phyloP scores from a whole-genome alignment of 2,113 vertebrate genomes.

The Perca flavescens region DNA sequence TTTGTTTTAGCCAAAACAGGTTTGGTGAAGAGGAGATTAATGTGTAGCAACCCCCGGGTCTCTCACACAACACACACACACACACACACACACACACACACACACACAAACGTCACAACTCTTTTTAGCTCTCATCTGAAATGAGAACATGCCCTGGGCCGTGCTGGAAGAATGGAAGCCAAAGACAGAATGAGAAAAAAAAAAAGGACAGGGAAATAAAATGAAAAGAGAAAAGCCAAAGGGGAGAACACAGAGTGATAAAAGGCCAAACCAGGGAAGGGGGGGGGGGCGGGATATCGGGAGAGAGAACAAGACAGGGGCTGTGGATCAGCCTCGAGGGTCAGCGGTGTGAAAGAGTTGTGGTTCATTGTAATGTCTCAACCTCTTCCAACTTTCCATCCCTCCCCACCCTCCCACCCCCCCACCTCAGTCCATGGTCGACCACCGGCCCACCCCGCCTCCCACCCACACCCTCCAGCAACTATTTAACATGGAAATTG shows the following conservation, averaged over 20 bases:
- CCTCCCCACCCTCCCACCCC: neutral
- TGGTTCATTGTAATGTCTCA: conserved; percentile 66
- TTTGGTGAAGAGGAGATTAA: conserved; percentile 26
- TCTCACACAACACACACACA: conserved; percentile 13
- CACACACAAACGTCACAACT: conserved; percentile 61
- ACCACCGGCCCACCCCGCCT: conserved; percentile 27
- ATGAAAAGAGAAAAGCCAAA: conserved; percentile 70
- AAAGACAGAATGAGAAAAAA: conserved; percentile 55
- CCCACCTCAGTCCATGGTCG: conserved; percentile 14
- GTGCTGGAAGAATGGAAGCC: conserved; percentile 66
- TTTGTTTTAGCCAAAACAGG: conserved; percentile 1
- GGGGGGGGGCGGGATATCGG: conserved; percentile 6
- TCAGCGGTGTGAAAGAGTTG: conserved; percentile 68
- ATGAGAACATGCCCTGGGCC: conserved; percentile 79
- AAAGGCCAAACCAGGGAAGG: conserved; percentile 63
- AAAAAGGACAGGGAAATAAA: conserved; percentile 52
- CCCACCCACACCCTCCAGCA: conserved; percentile 61
- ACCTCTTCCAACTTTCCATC: conserved; percentile 33
- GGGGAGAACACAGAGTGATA: conserved; percentile 70
- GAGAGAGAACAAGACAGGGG: conserved; percentile 48
- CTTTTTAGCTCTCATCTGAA: conserved; percentile 74
- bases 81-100: conserved; percentile 21
- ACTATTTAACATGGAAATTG: conserved; percentile 85
- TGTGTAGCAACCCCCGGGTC: conserved; percentile 5
- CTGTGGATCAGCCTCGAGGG: conserved; percentile 69